phyloP scores from a whole-genome alignment of 2,797 vertebrate genomes.

The Podargus strigoides region DNA sequence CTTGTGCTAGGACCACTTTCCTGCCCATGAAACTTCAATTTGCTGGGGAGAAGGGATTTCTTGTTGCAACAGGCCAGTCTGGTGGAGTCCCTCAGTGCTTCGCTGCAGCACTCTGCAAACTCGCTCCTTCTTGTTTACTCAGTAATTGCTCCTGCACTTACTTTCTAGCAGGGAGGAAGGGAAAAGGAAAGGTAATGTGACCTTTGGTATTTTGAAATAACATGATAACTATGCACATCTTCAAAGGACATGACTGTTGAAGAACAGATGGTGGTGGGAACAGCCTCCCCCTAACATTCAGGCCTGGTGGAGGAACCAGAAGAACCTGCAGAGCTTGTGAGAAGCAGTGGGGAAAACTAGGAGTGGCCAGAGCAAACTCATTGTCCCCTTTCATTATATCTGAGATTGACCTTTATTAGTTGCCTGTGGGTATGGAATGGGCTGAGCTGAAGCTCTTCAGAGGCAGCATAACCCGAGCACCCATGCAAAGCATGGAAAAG shows the following conservation, averaged over 20 bases:
- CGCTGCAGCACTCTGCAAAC: not conserved
- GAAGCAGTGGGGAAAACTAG: constrained; percentile 8
- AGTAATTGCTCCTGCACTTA: not conserved
- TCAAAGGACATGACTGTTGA: not conserved
- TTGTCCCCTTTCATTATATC: constrained; percentile 55
- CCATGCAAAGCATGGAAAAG: constrained; percentile 58
- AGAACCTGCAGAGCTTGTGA: constrained; percentile 26
- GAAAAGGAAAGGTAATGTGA: not conserved
- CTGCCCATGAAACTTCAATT: not conserved
- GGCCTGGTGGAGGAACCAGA: constrained; percentile 11
- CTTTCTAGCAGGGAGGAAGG: not conserved
- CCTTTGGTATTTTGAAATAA: constrained; percentile 8
- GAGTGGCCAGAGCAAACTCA: constrained; percentile 18
- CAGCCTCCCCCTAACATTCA: not conserved
- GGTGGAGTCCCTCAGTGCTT: not conserved
- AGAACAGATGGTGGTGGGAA: constrained; percentile 10
- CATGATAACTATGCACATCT: not conserved
- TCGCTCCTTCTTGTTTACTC: not conserved
- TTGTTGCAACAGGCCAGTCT: not conserved
- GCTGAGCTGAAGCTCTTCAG: constrained; percentile 45
- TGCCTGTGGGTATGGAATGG: constrained; percentile 52
- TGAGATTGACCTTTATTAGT: constrained; percentile 61
- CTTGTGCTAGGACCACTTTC: not conserved
- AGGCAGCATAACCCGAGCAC: constrained; percentile 30
- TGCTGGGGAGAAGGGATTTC: not conserved